Evolutionary conservation across 2,113 vertebrate species (phyloP), one percentile per base, ranked within the genome.

Genomic region (Notiomystis cincta): DNA sequence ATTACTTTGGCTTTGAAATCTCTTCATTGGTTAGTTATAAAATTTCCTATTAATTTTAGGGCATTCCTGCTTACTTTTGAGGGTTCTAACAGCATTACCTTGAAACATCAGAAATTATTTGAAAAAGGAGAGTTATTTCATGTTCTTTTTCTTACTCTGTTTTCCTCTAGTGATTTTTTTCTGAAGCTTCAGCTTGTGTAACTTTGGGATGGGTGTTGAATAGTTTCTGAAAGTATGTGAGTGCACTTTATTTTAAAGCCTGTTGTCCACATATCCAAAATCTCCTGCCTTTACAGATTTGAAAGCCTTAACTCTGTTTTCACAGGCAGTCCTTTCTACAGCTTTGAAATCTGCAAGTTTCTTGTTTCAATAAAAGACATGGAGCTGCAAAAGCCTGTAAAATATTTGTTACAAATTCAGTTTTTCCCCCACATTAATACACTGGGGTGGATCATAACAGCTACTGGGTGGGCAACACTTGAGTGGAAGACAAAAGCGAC

Each of bases 41-140:
- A 78, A 64, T 37, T 86, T 78, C 71, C 85, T 93, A 95, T 92
- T 96, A 66, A 94, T 93, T 94, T 80, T 62, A 75, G n/a, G 30
- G 18, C 40, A 78, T 70, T 90, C 50, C 30, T 83, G 12, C 47
- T 90, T 64, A 20, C 25, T 90, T 90, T 62, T 83, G n/a, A 90
- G 71, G 40, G 8, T 50, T 87, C 38, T 88, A 83, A 86, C 42
- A 92, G 10, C 42, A 65, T 92, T 80, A 77, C 20, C 64, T 83
- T 80, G 76, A 95, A 92, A 61, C 14, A 25, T 80, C 62, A 73
- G 67, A 35, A 90, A 86, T 70, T 6, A 45, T 80, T 42, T 54
- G 48, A 23, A 50, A 33, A 79, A 54, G 57, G 76, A 69, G 61
- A 79, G 30, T 10, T 77, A 58, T 81, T 90, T 95, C 16, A 54